A percentile compares a stretch with the other conserved stretches of the same genome.
Conservation (phyloP, 2,113 vertebrate species). For the Hydropotes inermis region DNA sequence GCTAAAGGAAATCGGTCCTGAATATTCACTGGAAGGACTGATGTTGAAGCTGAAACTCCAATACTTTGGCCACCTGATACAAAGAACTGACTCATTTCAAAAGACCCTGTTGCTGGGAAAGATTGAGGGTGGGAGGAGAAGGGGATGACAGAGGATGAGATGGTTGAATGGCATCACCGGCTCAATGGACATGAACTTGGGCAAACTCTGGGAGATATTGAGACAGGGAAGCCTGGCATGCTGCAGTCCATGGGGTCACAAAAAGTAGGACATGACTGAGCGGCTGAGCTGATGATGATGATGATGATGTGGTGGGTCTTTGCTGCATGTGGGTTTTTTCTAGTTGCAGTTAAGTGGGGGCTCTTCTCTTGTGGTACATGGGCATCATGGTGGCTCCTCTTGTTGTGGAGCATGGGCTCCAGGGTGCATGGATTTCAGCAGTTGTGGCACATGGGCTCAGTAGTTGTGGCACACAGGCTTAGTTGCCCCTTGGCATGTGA, state of each 20-base stretch:
- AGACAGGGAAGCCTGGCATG: neutral
- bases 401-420: neutral
- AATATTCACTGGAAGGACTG: neutral
- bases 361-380: neutral
- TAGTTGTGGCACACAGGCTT: neutral
- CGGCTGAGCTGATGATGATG: neutral
- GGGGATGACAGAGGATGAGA: neutral
- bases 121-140: neutral
- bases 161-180: neutral
- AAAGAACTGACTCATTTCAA: neutral
- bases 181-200: neutral
- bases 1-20: neutral
- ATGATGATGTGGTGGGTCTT: neutral
- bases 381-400: neutral
- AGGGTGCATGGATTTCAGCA: accelerated
- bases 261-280: accelerated
- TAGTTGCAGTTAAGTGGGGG: neutral
- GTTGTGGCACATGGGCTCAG: neutral
- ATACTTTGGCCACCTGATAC: neutral
- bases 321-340: neutral
- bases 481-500: neutral
- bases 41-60: neutral
- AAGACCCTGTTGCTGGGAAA: neutral
- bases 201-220: neutral
- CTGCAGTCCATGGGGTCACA: neutral